phyloP scores from a whole-genome alignment of 92 coral and sea anemone species.

The Porites evermanni region DNA sequence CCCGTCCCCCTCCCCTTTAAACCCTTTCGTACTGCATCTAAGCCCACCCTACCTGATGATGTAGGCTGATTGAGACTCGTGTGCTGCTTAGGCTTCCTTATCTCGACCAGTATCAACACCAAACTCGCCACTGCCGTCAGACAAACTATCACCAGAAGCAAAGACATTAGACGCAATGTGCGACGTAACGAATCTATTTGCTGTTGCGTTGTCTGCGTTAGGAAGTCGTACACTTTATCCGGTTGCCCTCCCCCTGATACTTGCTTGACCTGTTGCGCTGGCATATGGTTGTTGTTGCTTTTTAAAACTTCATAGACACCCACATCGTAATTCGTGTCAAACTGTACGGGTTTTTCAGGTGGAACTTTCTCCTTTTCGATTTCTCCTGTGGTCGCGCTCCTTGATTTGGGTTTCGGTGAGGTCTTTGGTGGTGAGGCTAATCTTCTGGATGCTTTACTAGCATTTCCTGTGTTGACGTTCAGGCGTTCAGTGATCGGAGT shows the following conservation, averaged over 20 bases:
- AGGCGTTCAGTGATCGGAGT: neutral
- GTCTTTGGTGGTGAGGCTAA: too few relatives aligned
- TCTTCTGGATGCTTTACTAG: too few relatives aligned
- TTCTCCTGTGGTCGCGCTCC: neutral
- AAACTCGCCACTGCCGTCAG: conserved; percentile 10
- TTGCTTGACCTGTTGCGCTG: neutral
- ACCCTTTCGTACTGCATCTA: too few relatives aligned
- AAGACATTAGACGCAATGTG: neutral
- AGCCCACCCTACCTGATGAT: too few relatives aligned
- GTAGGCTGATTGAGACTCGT: too few relatives aligned
- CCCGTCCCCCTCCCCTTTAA: too few relatives aligned
- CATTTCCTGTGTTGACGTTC: neutral
- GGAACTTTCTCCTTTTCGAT: too few relatives aligned
- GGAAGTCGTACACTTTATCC: neutral
- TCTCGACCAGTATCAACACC: neutral
- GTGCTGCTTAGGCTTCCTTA: too few relatives aligned
- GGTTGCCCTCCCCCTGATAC: too few relatives aligned
- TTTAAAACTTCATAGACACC: neutral
- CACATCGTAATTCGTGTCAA: neutral
- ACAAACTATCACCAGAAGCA: neutral
- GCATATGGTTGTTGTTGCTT: neutral
- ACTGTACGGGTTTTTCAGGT: too few relatives aligned
- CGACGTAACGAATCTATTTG: neutral
- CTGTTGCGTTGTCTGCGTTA: neutral
- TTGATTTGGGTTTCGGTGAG: neutral